Base-by-base conservation (phyloP, 2,888 invertebrate genomes). In the Orchestes rusci region DNA sequence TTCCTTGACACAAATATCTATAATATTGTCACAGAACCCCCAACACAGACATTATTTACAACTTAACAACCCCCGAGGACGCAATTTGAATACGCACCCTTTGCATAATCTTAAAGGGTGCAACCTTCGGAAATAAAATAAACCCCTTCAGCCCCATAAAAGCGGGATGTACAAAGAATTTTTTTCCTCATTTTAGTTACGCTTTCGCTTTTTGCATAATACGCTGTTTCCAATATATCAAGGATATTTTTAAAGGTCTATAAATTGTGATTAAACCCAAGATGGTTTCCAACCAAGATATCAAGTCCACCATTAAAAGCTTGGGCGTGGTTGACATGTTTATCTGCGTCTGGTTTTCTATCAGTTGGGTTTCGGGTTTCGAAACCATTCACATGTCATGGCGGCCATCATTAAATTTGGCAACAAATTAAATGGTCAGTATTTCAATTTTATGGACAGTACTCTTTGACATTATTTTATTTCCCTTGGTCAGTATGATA, bases 111-210 rank as follows among this genome's bases (percentile, higher is more conserved):
- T 60, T 63, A 62, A 63, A 62, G 63, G 58, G 56, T 58, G 53
- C 57, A 63, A 62, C 64, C 64, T 64, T 64, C 61, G 62, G 62
- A 63, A 62, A 62, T 62, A 63, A 61, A 63, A 44, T 44, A 43
- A 48, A 62, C 12, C 59, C 60, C 57, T 59, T 51, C 50, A 60
- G n/a, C n/a, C n/a, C 60, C 62, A 59, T 64, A 64, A 64, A 65
- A 63, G 12, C 16, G 19, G 34, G 29, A 19, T 42, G 34, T 35
- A 39, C 39, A 48, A 65, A 65, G 20, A 60, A 56, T 54, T 51
- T n/a, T n/a, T n/a, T n/a, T n/a, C n/a, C n/a, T 53, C 53, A 54
- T 54, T 59, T 65, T 65, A 58, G 63, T 56, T 63, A 63, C 62
- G 63, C 65, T 63, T 61, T 62, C 59, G 62, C 60, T 64, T 63